A percentile compares a stretch with the other conserved stretches of the same genome.
These are phyloP conservation scores for Hyles lineata DNA, from an alignment of 2,888 invertebrate genomes.

Conservation along the genomic window DNA sequence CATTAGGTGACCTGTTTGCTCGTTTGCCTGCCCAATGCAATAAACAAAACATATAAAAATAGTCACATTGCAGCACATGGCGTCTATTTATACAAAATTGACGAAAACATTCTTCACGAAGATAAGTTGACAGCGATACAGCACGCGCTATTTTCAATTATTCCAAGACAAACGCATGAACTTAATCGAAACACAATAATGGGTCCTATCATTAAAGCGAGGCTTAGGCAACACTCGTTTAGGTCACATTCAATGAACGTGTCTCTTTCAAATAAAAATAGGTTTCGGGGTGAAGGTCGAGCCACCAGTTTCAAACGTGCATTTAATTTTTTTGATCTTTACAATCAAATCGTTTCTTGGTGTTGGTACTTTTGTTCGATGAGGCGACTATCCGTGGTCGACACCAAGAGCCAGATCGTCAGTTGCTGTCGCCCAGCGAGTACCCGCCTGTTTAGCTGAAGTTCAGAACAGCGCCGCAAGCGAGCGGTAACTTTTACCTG, in stretches of 20 bases:
- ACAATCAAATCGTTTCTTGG: slow-evolving; percentile 37
- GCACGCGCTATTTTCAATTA: slow-evolving; percentile 43
- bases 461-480: slow-evolving; percentile 72
- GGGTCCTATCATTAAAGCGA: slow-evolving; percentile 51
- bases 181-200: slow-evolving; percentile 44
- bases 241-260: slow-evolving; percentile 63
- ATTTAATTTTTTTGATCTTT: slow-evolving; percentile 42
- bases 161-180: slow-evolving; percentile 35
- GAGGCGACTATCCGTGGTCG: neutral
- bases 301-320: slow-evolving; percentile 45
- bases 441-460: slow-evolving; percentile 57
- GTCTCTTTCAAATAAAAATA: slow-evolving; percentile 66
- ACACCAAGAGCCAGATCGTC: slow-evolving; percentile 5
- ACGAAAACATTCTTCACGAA: neutral
- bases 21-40: too few relatives aligned
- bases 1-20: too few relatives aligned
- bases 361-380: neutral
- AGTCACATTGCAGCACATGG: neutral
- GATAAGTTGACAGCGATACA: slow-evolving; percentile 44
- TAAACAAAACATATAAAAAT: neutral
- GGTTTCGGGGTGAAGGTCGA: slow-evolving; percentile 73
- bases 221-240: slow-evolving; percentile 57
- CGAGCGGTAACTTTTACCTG: slow-evolving; percentile 81
- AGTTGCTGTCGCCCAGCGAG: slow-evolving; percentile 27
- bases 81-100: neutral